A percentile compares a stretch with the other conserved stretches of the same genome.
These are phyloP conservation scores for Dreissena polymorpha DNA, from an alignment of 1,140 invertebrate species.

Conservation along the genomic window DNA sequence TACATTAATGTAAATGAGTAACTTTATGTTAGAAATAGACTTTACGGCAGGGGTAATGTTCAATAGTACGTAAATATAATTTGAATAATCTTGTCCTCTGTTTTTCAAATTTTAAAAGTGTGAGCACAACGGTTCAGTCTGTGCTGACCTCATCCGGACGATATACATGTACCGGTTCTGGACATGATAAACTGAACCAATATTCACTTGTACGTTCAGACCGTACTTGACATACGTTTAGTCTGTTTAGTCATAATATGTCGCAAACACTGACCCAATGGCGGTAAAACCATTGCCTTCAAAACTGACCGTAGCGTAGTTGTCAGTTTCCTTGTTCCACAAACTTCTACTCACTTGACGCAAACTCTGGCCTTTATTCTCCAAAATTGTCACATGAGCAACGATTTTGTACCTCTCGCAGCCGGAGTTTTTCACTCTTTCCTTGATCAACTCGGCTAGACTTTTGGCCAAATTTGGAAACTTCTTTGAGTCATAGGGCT, in stretches of 20 bases:
- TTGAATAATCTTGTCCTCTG: too few relatives aligned
- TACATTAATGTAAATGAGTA: too few relatives aligned
- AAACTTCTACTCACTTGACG: conserved; percentile 68
- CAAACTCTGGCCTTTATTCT: conserved; percentile 68
- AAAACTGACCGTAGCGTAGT: conserved; percentile 67
- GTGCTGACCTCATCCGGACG: too few relatives aligned
- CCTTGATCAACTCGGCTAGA: conserved; percentile 67
- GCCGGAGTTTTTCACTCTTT: conserved; percentile 64
- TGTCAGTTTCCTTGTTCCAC: conserved; percentile 69
- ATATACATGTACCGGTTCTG: too few relatives aligned
- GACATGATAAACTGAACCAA: too few relatives aligned
- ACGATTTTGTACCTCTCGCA: conserved; percentile 70
- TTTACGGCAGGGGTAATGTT: too few relatives aligned
- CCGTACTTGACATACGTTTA: too few relatives aligned
- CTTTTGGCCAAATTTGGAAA: conserved; percentile 62
- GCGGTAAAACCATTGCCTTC: conserved; percentile 64
- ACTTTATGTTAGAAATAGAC: too few relatives aligned
- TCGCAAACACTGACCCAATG: conserved; percentile 66
- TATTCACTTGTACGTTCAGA: too few relatives aligned
- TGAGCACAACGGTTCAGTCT: too few relatives aligned
- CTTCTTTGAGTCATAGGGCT: conserved; percentile 60
- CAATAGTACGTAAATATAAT: too few relatives aligned
- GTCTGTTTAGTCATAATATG: conserved; percentile 67
- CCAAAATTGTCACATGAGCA: conserved; percentile 64
- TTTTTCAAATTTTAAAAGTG: too few relatives aligned